Evolutionary conservation across 2,113 vertebrate genomes (phyloP), one percentile per base, ranked within the genome.

Genomic region (Pseudopipra pipra): DNA sequence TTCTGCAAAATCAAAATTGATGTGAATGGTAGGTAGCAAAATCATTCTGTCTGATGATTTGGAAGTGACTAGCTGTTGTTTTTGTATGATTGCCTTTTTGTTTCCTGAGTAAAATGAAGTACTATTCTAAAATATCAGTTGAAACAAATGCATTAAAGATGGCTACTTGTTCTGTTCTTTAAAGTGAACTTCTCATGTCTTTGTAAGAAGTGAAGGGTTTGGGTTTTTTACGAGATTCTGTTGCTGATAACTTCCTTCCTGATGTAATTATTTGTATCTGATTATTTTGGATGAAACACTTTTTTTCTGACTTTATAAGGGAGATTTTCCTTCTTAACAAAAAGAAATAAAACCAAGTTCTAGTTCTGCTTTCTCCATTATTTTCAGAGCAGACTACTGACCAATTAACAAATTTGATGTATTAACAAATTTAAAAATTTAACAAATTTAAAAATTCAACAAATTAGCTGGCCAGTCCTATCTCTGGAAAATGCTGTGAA

Each of bases 11-110:
- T 55, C 49, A 76, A 97, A 96, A 89, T 75, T 93, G 21, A 63
- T 91, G 44, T 79, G n/a, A 67, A 39, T 70, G 16, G 49, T 81
- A 89, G 89, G 77, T 87, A 93, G 88, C 77, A 93, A 86, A 96
- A 96, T 70, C 44, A 5, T 91, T 96, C 87, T 59, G 46, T 86
- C 54, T 77, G 76, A 93, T 90, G 87, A 89, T 87, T 97, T 94
- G 97, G 89, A 96, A 63, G 61, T 78, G 87, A 95, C 75, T 74
- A 75, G 68, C 83, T 96, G 49, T 90, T 96, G 67, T 96, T 97
- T 82, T 84, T 72, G 78, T 73, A 24, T 37, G 72, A 89, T 77
- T 90, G 66, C 51, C 61, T 55, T 89, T 76, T 78, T 59, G 75
- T 89, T 89, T 68, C 66, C 91, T 85, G 78, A 87, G 67, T 85